These are phyloP conservation scores for Phycodurus eques DNA, from an alignment of 2,113 vertebrate genomes.

Conservation along the genomic window DNA sequence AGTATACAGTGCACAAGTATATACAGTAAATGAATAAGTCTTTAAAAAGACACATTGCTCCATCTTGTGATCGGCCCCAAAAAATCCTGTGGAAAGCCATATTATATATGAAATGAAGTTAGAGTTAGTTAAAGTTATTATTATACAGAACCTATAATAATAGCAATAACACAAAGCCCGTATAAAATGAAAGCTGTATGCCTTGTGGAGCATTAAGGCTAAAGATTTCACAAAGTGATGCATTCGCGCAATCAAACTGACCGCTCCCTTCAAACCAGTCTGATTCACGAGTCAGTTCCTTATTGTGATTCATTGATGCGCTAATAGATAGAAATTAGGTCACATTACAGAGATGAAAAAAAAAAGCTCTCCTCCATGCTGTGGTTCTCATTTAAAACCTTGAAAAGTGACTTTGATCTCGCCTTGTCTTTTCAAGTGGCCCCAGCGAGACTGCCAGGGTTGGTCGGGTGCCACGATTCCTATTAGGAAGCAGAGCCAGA, in stretches of 20 bases:
- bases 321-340: constrained; percentile 5
- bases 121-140: too few species aligned
- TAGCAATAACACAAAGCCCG: too few species aligned
- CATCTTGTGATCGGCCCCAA: too few species aligned
- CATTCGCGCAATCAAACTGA: neutral
- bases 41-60: too few species aligned
- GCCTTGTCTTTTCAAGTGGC: constrained; percentile 17
- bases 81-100: too few species aligned
- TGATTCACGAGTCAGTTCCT: constrained; percentile 5
- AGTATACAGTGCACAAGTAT: too few species aligned
- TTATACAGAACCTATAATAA: too few species aligned
- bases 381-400: constrained; percentile 12
- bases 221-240: neutral
- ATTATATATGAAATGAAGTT: too few species aligned
- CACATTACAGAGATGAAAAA: constrained; percentile 2
- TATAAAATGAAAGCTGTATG: neutral
- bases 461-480: constrained; percentile 43
- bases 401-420: constrained; percentile 24
- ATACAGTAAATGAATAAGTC: too few species aligned
- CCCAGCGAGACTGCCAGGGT: constrained; percentile 23
- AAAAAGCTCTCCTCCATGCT: neutral
- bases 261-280: neutral
- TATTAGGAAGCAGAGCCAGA: constrained; percentile 55
- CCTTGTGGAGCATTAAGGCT: neutral
- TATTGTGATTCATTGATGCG: constrained; percentile 8